These are phyloP conservation scores for Entomyzon cyanotis DNA, from an alignment of 2,113 vertebrate species.

Conservation along the genomic window DNA sequence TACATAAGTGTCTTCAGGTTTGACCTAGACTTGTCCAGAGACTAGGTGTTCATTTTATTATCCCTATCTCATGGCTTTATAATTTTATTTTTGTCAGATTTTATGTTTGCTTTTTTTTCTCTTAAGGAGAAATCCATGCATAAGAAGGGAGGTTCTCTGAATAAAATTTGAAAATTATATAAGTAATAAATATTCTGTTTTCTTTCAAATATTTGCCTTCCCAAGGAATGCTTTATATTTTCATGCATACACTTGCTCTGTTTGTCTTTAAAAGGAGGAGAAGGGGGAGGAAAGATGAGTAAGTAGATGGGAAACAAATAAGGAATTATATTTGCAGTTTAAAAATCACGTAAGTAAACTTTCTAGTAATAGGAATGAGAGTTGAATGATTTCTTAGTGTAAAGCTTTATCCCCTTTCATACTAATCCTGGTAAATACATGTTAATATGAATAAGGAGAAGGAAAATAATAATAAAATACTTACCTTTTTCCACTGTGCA, in stretches of 20 bases:
- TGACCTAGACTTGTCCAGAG: neutral
- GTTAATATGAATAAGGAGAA: neutral
- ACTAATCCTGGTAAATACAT: neutral
- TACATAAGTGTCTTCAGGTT: neutral
- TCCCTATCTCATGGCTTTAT: neutral
- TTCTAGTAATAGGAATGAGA: neutral
- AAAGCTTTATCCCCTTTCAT: neutral
- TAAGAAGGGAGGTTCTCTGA: neutral
- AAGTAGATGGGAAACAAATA: neutral
- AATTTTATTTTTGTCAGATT: neutral
- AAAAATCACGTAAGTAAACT: neutral
- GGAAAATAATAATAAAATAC: neutral
- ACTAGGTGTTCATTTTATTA: neutral
- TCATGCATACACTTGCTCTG: neutral
- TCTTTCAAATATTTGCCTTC: neutral
- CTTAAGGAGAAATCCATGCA: neutral
- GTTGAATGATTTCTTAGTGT: neutral
- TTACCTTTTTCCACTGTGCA: neutral
- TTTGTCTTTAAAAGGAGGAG: neutral
- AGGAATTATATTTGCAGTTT: neutral
- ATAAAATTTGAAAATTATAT: neutral
- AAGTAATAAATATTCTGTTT: neutral
- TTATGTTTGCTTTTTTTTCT: neutral
- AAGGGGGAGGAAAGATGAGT: neutral
- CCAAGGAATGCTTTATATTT: neutral